phyloP scores from a whole-genome alignment of 2,797 vertebrate genomes.

The Argya squamiceps region DNA sequence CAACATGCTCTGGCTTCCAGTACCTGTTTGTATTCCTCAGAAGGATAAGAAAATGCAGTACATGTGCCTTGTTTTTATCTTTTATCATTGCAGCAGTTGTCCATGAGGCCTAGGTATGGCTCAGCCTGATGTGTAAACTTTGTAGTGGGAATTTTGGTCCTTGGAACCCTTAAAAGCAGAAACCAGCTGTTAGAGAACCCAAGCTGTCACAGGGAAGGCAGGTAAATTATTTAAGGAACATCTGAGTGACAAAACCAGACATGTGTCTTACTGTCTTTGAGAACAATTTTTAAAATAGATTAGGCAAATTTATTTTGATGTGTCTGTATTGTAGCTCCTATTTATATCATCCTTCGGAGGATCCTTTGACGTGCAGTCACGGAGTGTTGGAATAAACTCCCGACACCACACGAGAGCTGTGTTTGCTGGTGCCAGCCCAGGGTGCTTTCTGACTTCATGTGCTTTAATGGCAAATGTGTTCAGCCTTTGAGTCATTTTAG shows the following conservation, averaged over 20 bases:
- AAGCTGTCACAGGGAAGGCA: neutral
- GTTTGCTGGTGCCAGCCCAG: neutral
- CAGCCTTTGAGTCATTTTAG: neutral
- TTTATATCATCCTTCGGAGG: neutral
- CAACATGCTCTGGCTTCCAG: neutral
- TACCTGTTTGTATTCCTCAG: neutral
- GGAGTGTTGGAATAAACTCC: neutral
- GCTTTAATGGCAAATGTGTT: neutral
- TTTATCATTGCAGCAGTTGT: neutral
- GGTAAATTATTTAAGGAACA: neutral
- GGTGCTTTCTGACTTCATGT: neutral
- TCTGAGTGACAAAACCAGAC: neutral
- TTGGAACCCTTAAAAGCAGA: neutral
- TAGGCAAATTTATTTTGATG: neutral
- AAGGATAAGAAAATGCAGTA: neutral
- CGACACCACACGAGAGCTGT: neutral
- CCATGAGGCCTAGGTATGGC: neutral
- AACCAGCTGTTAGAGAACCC: neutral
- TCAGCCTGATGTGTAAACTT: neutral
- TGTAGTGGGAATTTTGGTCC: neutral
- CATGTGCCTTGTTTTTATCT: neutral
- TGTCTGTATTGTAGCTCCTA: neutral
- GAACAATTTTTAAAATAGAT: neutral
- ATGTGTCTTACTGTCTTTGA: neutral
- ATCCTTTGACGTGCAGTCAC: neutral